A percentile compares a stretch with the other conserved stretches of the same genome.
Evolutionary conservation across 2,888 invertebrate genomes (phyloP).

Genomic region (Sepioteuthis lessoniana): DNA sequence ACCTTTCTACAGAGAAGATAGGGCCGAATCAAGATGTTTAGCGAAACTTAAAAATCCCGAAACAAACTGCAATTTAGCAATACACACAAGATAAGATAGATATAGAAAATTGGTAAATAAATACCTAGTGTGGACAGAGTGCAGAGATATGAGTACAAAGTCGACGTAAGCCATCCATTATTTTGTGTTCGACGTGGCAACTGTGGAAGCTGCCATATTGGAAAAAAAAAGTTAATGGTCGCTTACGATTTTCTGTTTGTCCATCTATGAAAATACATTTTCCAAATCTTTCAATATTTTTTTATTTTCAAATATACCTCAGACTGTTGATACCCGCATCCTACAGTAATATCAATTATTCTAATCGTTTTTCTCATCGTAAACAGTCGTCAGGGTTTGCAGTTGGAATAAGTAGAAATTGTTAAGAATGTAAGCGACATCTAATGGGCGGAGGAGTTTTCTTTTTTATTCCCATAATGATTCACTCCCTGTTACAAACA

Average conservation of each 20-base stretch:
- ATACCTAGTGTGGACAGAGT: background rate
- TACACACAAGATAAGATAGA: background rate
- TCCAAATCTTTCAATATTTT: background rate
- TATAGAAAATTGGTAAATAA: background rate
- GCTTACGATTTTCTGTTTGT: background rate
- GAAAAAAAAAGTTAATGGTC: background rate
- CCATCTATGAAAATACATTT: background rate
- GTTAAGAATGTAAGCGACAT: background rate
- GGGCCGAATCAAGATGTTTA: background rate
- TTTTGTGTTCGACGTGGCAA: conserved; percentile 23
- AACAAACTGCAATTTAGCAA: background rate
- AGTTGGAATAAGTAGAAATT: background rate
- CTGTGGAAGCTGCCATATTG: conserved; percentile 1
- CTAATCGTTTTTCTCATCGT: background rate
- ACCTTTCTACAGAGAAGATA: no score
- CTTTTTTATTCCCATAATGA: no score
- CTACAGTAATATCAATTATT: background rate
- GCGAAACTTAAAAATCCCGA: background rate
- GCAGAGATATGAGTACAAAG: background rate
- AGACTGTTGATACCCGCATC: background rate
- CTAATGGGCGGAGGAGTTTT: no score
- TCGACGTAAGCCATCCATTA: conserved; percentile 33
- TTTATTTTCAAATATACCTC: background rate
- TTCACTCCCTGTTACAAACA: no score
- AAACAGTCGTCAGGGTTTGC: background rate